These are phyloP conservation scores for Ernsta delagoae DNA, from an alignment of 2,888 invertebrate species.

Conservation along the genomic window DNA sequence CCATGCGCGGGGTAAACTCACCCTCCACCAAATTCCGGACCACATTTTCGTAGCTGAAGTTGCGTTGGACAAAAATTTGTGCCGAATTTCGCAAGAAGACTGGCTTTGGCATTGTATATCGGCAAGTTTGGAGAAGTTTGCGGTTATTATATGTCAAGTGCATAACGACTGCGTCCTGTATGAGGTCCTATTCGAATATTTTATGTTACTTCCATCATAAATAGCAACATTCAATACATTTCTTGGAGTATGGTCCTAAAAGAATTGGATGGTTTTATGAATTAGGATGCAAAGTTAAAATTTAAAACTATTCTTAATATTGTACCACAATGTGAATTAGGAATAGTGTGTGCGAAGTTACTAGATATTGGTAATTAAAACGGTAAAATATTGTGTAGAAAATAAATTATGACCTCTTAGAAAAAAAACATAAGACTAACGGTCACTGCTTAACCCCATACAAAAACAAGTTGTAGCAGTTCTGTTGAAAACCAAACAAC, in stretches of 20 bases:
- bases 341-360: no score
- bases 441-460: constrained; percentile 14
- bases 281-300: no score
- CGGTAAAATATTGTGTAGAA: no score
- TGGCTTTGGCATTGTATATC: constrained; percentile 32
- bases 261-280: no score
- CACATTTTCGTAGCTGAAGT: constrained; percentile 30
- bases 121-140: constrained; percentile 27
- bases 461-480: constrained; percentile 46
- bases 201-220: not conserved
- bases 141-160: constrained; percentile 31
- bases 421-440: not conserved
- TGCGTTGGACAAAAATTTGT: constrained; percentile 27
- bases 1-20: constrained; percentile 85
- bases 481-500: constrained; percentile 45
- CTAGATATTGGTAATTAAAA: no score
- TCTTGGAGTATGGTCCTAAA: not conserved
- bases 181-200: not conserved
- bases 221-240: not conserved
- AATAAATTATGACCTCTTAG: no score
- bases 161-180: constrained; percentile 10
- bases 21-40: constrained; percentile 36
- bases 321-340: no score
- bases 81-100: constrained; percentile 29
- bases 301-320: no score